Base-by-base conservation (phyloP, 2,113 vertebrate species). In the Rousettus leschenaultii region DNA sequence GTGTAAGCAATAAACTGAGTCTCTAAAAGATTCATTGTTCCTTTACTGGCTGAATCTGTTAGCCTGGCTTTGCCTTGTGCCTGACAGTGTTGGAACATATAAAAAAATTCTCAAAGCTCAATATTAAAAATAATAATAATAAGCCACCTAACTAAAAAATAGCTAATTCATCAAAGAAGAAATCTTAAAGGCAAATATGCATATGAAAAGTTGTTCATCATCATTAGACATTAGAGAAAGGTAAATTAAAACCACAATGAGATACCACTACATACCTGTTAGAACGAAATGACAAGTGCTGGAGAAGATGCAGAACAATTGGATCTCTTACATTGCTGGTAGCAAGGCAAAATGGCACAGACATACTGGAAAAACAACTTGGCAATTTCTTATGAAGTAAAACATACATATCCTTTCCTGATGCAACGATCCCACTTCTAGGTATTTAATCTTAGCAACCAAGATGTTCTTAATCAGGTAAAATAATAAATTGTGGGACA, bases 251-350 rank as follows among this genome's bases (percentile, higher is more conserved):
- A 48, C 66, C 30, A 66, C 6, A 30, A 24, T 70, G 45, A 80
- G 21, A 71, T 53, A 89, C 57, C 4, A 40, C 24, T n/a, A n/a
- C 10, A 19, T 48, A 78, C n/a, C 8, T 74, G 33, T 66, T 66
- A 74, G 51, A 95, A 82, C 53, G 48, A 79, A 79, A 38, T 57
- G 90, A 24, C 24, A 91, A 91, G 43, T 96, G 43, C 48, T 91
- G 35, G 53, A 82, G 30, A 77, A 11, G 30, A 86, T 73, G 51
- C 16, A 82, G 38, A 73, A 63, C 35, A 73, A 85, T 11, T 78
- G 15, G 16, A 96, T 95, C 11, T 43, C 55, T 85, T 55, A 77
- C 13, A 51, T 40, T 59, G 9, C 43, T 43, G 43, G 43, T 30
- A 21, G 30, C n/a, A 48, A 78, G 51, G 59, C 35, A 84, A 87